Base-by-base conservation (phyloP, 2,888 invertebrate genomes). In the Sinohyriopsis cumingii region DNA sequence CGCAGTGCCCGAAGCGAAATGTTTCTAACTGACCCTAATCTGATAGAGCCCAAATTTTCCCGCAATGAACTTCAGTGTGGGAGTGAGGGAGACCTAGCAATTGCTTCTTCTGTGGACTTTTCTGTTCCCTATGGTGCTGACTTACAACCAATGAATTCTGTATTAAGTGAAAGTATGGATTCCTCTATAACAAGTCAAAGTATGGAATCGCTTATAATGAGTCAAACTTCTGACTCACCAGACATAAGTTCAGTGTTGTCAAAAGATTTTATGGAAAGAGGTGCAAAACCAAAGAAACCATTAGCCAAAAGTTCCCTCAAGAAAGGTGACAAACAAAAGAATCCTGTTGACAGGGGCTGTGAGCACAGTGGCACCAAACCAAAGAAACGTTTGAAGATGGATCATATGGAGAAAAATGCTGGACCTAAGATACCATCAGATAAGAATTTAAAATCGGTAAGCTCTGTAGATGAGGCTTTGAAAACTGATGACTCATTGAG, bases 1-100 rank as follows among this genome's bases (percentile, higher is more conserved):
- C 77, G 84, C 19, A 73, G 77, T 24, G 84, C 84, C 18, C 75
- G 76, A 65, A 87, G 86, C 76, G 84, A 82, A 60, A 74, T 79
- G 62, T 67, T 71, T 53, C 76, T 81, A 15, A 69, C 75, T 22
- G 69, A 72, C 63, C 68, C 72, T 19, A 63, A 71, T 25, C 22
- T 72, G n/a, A 24, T 67, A 3, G 66, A 68, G 33, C 64, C 55
- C 15, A 45, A 45, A 15, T 45, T 45, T 15, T 45, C 45, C 45
- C 45, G 9, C 15, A 45, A 12, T 3, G 45, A 45, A 45, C 45
- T 45, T 45, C 45, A 45, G 45, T 45, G 45, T 54, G 72, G 72
- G 12, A 69, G 72, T 68, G 77, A 73, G 55, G 77, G 77, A 5
- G 77, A 77, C 22, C 62, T 77, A 5, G 75, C 77, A 12, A 59